Base-by-base conservation (phyloP, 2,888 invertebrate genomes). In the Diarsia dahlii region DNA sequence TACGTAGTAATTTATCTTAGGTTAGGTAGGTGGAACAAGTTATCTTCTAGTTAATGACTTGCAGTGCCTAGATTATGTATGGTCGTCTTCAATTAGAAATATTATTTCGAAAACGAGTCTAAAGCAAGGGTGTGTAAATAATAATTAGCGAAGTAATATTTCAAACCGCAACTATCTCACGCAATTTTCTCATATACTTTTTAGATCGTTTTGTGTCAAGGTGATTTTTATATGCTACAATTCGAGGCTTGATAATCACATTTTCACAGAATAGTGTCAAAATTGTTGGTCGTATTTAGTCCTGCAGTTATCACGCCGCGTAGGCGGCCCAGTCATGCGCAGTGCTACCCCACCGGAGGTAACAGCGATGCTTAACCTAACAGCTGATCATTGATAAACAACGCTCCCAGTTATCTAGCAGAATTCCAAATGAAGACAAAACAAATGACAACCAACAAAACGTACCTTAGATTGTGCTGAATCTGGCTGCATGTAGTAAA, bases 401-500 rank as follows among this genome's bases (percentile, higher is more conserved):
- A 85, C 66, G 78, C 74, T 58, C 67, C 70, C 68, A 81, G 68
- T 80, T 84, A 79, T 58, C 69, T 64, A n/a, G 28, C 67, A 45
- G 65, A 69, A 87, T 74, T 58, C 64, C 76, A 86, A 82, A 71
- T 23, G 12, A 58, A 75, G 3, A 87, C 67, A 68, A 81, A 78
- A 67, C n/a, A 80, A 68, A 86, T 28, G 15, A 65, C 60, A 76
- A 56, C 48, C 60, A 50, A 74, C 34, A 60, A 81, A 81, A 87
- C 91, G 84, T 89, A 96, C 96, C 96, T 96, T 96, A 69, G 93
- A 91, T 81, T 93, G 93, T 63, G 92, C 84, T 18, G 95, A 90
- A 87, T 95, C 96, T 73, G 96, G 93, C 86, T 96, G 96, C 95
- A 96, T 96, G 90, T 93, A 96, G 90, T 96, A 96, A 85, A 96